A percentile compares a stretch with the other conserved stretches of the same genome.
These are phyloP conservation scores for Tachina lurida DNA, from an alignment of 2,888 invertebrate genomes.

Conservation along the genomic window DNA sequence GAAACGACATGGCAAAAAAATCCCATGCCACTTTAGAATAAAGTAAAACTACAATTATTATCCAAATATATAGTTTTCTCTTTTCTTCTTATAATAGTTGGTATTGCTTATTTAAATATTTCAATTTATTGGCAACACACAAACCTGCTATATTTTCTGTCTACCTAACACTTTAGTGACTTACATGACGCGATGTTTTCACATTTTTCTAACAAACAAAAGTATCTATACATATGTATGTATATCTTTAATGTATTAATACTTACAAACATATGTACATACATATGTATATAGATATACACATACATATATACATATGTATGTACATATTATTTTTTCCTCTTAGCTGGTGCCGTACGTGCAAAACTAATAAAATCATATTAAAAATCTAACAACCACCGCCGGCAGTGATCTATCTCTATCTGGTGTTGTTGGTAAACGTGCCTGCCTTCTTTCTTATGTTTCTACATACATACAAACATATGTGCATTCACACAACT, in stretches of 20 bases:
- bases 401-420: too few species aligned
- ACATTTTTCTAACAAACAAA: conserved; percentile 68
- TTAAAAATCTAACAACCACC: too few species aligned
- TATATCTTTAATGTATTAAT: too few species aligned
- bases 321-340: not conserved
- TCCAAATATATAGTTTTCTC: conserved; percentile 33
- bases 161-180: conserved; percentile 78
- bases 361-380: too few species aligned
- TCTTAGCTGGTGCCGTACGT: too few species aligned
- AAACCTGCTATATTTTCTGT: conserved; percentile 59
- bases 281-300: not conserved
- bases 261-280: too few species aligned
- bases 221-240: conserved; percentile 17
- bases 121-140: not conserved
- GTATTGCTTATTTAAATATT: not conserved
- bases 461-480: too few species aligned
- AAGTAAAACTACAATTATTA: conserved; percentile 2
- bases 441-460: too few species aligned
- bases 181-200: conserved; percentile 80
- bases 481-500: too few species aligned
- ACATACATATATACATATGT: not conserved
- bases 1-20: conserved; percentile 36
- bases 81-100: conserved; percentile 15
- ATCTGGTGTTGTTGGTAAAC: too few species aligned
- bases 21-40: conserved; percentile 55